Base-by-base conservation (phyloP, 2,888 invertebrate species). In the Galeruca laticollis region DNA sequence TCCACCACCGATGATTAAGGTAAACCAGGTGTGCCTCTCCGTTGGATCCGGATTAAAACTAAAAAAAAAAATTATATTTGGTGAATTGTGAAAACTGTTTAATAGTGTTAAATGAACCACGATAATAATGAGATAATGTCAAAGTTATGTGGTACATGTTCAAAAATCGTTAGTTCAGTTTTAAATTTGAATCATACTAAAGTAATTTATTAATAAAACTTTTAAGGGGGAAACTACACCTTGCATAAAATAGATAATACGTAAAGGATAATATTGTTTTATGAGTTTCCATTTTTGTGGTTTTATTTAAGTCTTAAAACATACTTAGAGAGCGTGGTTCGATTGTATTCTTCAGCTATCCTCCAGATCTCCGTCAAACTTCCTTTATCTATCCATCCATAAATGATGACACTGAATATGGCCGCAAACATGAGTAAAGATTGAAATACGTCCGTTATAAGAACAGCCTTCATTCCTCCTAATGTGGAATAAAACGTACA, bases 391-490 rank as follows among this genome's bases (percentile, higher is more conserved):
- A 91, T 84, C 0, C 90, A 88, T 2, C 93, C 94, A 75, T 90
- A 92, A 66, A 92, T 89, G 21, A 95, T 93, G 0, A 97, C 89
- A 78, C 93, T 91, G 77, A 93, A 91, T 10, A 96, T 89, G 0
- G 96, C 93, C 2, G 88, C 90, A 81, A 94, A 95, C 96, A 97
- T 97, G 3, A 97, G 87, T 2, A 92, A 70, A 0, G 95, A 94
- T 84, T 94, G 94, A 76, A 96, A 92, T 1, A 96, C 90, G 81
- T 96, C 96, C 0, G 96, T 96, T 77, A 95, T 90, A 60, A 96
- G 85, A 0, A 96, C 96, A 3, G 96, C 96, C 83, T 96, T 96
- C 91, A 96, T 95, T 40, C 96, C 96, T 18, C 96, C 96, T 73
- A 96, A 87, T 0, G 94, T 92, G 0, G 95, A 94, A 80, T 96